Conservation (phyloP, 2,113 vertebrate genomes). For the Benthochromis sp. region DNA sequence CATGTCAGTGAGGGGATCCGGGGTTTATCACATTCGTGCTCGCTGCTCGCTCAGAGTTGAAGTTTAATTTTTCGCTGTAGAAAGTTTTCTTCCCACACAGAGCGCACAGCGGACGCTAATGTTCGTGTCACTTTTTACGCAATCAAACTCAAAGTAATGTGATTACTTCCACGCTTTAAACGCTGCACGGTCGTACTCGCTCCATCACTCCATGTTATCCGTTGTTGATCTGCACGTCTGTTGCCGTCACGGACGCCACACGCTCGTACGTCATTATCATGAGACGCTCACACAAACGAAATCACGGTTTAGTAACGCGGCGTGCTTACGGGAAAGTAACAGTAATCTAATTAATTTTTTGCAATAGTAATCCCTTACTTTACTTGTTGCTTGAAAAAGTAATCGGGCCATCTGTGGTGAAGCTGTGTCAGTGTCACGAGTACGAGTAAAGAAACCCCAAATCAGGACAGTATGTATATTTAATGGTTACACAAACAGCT, state of each 20-base stretch:
- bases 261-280: background rate
- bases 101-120: fast-evolving
- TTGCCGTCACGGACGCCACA: fast-evolving
- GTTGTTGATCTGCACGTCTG: background rate
- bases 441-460: background rate
- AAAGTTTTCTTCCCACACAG: background rate
- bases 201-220: background rate
- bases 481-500: background rate
- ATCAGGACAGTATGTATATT: background rate
- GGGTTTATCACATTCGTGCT: background rate
- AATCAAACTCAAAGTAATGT: background rate
- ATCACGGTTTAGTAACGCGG: background rate
- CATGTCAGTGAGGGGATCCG: background rate
- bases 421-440: background rate
- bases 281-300: fast-evolving
- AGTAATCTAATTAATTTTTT: background rate
- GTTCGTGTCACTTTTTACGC: background rate
- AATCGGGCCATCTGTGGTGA: background rate
- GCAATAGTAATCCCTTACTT: background rate
- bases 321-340: background rate
- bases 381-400: background rate
- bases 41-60: background rate
- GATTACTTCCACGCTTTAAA: background rate
- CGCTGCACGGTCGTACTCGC: background rate
- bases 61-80: background rate